Percentiles rank a stretch among this genome's conserved stretches.
Evolutionary conservation across 2,797 vertebrate species (phyloP).

Genomic region (Varecia variegata): DNA sequence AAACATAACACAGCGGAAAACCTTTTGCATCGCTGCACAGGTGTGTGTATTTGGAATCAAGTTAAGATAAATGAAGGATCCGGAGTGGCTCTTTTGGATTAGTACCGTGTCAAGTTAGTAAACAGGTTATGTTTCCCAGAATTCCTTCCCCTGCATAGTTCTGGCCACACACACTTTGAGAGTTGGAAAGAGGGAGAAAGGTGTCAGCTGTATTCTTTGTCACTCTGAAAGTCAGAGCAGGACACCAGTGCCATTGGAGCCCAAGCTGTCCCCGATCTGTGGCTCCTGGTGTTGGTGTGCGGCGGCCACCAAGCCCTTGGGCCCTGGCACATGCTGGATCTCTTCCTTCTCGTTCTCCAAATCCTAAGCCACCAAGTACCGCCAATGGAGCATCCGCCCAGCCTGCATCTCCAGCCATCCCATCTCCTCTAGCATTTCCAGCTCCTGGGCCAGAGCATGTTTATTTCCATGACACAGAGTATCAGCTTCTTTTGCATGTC

Average conservation of each 20-base stretch:
- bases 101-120: background rate
- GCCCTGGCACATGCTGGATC: rapidly evolving
- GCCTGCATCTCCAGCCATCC: too few species aligned
- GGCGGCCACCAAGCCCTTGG: rapidly evolving
- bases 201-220: background rate
- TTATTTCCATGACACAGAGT: background rate
- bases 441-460: background rate
- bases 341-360: background rate
- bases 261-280: background rate
- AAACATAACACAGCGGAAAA: background rate
- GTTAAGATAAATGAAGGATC: background rate
- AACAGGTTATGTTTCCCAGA: background rate
- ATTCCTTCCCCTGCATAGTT: background rate
- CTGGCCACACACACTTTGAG: background rate
- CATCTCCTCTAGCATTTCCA: background rate
- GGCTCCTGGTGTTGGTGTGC: rapidly evolving
- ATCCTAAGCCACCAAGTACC: background rate
- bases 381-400: background rate
- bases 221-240: background rate
- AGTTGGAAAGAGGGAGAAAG: background rate
- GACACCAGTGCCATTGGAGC: background rate
- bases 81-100: background rate
- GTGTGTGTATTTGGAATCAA: background rate
- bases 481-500: background rate
- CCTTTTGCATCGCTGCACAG: background rate